Conservation (phyloP, 2,888 invertebrate genomes). For the Gerris lacustris region DNA sequence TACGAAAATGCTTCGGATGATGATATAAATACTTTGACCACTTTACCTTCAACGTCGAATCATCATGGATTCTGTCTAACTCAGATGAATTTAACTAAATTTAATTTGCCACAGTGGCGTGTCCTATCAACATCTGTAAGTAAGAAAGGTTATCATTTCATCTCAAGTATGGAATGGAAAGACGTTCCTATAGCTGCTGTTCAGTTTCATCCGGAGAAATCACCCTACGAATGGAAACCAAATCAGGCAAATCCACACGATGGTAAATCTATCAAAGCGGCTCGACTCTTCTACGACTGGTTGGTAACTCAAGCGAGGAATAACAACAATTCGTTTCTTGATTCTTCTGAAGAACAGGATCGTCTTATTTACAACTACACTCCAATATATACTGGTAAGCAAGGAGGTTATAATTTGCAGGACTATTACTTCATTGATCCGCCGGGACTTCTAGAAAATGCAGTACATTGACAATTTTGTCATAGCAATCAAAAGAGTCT, state of each 20-base stretch:
- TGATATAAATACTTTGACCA: background rate
- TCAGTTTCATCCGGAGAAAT: constrained; percentile 88
- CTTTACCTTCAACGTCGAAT: background rate
- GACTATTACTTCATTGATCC: constrained; percentile 50
- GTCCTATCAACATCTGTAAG: constrained; percentile 51
- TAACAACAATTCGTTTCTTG: constrained; percentile 47
- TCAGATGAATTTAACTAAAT: constrained; percentile 39
- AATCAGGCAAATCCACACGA: constrained; percentile 29
- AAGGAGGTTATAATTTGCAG: constrained; percentile 47
- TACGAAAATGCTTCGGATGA: constrained; percentile 20
- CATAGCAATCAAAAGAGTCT: no score
- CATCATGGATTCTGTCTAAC: constrained; percentile 22
- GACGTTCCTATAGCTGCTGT: constrained; percentile 67
- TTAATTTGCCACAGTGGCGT: constrained; percentile 51
- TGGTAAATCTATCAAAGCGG: constrained; percentile 21
- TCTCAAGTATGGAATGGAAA: constrained; percentile 57
- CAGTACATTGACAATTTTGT: background rate
- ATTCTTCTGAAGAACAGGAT: constrained; percentile 39
- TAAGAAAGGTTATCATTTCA: constrained; percentile 48
- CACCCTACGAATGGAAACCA: constrained; percentile 59
- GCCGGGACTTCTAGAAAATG: background rate
- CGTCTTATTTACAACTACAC: constrained; percentile 61
- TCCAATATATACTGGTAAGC: constrained; percentile 47
- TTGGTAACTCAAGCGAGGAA: constrained; percentile 43
- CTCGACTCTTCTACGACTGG: constrained; percentile 29